phyloP scores from a whole-genome alignment of 1,140 invertebrate species.

The Elymnias hypermnestra region DNA sequence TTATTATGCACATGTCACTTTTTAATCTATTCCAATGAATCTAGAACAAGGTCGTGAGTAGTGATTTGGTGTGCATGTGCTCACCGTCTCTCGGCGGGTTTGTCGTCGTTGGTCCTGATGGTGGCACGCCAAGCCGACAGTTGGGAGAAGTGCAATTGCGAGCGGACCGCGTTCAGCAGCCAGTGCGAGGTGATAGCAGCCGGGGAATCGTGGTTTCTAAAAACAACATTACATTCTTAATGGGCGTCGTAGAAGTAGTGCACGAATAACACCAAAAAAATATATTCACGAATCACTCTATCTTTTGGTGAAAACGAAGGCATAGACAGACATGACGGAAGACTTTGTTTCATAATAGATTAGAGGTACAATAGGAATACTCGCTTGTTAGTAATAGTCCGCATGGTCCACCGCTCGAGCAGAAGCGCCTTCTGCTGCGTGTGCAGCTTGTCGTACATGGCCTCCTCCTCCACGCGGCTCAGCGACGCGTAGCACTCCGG shows the following conservation, averaged over 20 bases:
- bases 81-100: constrained; percentile 59
- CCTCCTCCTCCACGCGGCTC: constrained; percentile 35
- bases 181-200: constrained; percentile 80
- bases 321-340: too few species aligned
- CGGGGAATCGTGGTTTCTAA: constrained; percentile 62
- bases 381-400: constrained; percentile 55
- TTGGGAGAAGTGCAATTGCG: constrained; percentile 97
- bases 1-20: too few species aligned
- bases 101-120: constrained; percentile 73
- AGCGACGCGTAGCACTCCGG: constrained; percentile 45
- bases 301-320: too few species aligned
- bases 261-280: too few species aligned
- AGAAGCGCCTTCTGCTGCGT: constrained; percentile 44
- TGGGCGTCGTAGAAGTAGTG: too few species aligned
- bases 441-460: constrained; percentile 40
- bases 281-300: too few species aligned
- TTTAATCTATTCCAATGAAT: too few species aligned
- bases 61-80: too few species aligned
- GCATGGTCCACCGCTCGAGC: constrained; percentile 69
- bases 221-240: background rate
- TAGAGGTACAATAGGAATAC: too few species aligned
- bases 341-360: too few species aligned
- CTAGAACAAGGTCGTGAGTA: too few species aligned
- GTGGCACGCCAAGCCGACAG: constrained; percentile 88
- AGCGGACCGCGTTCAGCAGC: constrained; percentile 93